Evolutionary conservation across 1,140 invertebrate genomes (phyloP).

Genomic region (Cydia amplana): DNA sequence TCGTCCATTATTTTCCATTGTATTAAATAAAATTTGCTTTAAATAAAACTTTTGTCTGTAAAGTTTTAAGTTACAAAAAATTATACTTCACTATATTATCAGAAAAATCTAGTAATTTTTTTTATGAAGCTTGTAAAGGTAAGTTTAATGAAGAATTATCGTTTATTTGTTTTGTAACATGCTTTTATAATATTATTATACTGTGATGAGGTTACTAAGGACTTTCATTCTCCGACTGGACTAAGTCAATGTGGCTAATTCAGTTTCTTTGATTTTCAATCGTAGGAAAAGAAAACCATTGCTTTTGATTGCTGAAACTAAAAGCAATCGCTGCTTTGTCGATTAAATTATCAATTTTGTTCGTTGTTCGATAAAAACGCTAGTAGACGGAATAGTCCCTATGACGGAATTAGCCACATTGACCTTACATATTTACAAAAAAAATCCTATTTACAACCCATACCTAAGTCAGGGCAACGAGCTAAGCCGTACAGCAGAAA

Average conservation of each 20-base stretch:
- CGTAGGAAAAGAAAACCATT: too few species aligned
- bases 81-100: neutral
- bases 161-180: conserved; percentile 29
- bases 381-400: too few species aligned
- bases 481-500: neutral
- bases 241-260: too few species aligned
- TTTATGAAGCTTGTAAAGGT: conserved; percentile 10
- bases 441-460: neutral
- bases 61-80: conserved; percentile 17
- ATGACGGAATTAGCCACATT: too few species aligned
- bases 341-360: too few species aligned
- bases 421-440: too few species aligned
- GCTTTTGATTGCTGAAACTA: too few species aligned
- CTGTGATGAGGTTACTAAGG: conserved; percentile 21
- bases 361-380: too few species aligned
- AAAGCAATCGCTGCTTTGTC: too few species aligned
- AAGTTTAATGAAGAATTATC: conserved; percentile 19
- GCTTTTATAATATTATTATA: conserved; percentile 32
- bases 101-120: neutral
- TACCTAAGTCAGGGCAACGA: too few species aligned
- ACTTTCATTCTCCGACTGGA: neutral
- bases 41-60: neutral
- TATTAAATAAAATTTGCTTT: neutral
- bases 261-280: too few species aligned
- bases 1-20: neutral